Conservation (phyloP, 2,113 vertebrate species). For the Toxotes jaculatrix region DNA sequence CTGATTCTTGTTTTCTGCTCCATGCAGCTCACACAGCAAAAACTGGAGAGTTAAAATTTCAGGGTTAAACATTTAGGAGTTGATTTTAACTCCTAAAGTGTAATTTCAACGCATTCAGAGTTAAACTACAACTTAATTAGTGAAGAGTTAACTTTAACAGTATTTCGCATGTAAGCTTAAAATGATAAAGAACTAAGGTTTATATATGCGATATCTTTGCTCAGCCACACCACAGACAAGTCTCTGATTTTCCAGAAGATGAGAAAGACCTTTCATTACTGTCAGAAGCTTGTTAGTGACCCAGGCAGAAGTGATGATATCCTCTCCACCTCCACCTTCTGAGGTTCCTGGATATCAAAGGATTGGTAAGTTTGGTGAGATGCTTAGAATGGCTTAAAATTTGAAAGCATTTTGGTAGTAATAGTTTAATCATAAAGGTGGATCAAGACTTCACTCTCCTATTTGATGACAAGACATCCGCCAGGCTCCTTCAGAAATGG, state of each 20-base stretch:
- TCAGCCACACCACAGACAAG: slow-evolving; percentile 38
- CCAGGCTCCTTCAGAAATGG: slow-evolving; percentile 21
- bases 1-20: no score
- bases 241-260: neutral
- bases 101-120: no score
- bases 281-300: slow-evolving; percentile 22
- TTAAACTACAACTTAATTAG: no score
- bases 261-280: slow-evolving; percentile 32
- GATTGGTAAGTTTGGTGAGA: neutral
- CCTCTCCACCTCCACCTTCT: neutral
- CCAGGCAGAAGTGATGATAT: neutral
- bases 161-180: no score
- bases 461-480: neutral
- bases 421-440: no score
- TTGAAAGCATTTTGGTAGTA: neutral
- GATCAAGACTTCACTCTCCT: no score
- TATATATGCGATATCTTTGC: slow-evolving; percentile 15
- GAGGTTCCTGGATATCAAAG: neutral
- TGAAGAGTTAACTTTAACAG: no score
- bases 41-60: no score
- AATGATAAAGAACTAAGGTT: no score
- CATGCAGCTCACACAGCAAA: no score
- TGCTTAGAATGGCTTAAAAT: neutral
- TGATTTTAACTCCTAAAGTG: no score
- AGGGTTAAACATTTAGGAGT: no score